Evolutionary conservation across 2,888 invertebrate species (phyloP), one percentile per base, ranked within the genome.

Genomic region (Yponomeuta sedellus): DNA sequence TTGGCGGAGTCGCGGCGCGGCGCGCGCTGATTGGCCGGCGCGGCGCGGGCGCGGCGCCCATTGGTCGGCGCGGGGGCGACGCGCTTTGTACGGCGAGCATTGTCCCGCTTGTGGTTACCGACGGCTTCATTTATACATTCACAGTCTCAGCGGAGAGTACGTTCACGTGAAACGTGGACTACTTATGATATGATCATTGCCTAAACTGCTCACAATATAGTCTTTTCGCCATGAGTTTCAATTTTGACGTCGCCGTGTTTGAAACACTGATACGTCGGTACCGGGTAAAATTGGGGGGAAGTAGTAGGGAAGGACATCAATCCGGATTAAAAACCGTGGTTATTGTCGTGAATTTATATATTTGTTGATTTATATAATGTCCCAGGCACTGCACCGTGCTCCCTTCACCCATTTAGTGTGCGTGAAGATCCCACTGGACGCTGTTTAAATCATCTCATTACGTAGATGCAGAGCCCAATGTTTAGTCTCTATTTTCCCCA

Each of bases 11-110:
- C 44, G 44, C 44, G 44, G 59, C 22, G 59, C 59, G 59, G 59
- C 34, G 44, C 44, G 44, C 44, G 44, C 59, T 59, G 59, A 59
- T 59, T 59, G 59, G 59, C 25, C 59, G 59, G 20, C 25, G 11
- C 22, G 59, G 59, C 20, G 59, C 20, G 20, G 59, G 22, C 59
- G 59, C 25, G 57, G 44, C 44, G 44, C 59, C 20, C 19, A 59
- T 59, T 59, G 59, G 59, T 22, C 25, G 59, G 20, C 25, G 11
- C 22, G 59, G 59, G 20, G 59, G 22, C 59, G 59, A 57, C 25
- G 25, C 59, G 25, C 25, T 4, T 16, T 16, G 44, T 52, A 52
- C 44, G 44, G 44, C 44, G 44, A 52, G 44, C 44, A 52, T 52
- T 52, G 44, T 59, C 59, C 59, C n/a, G 20, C 25, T 59, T 59